Conservation (phyloP, 1,140 invertebrate genomes). For the Eueides isabella region DNA sequence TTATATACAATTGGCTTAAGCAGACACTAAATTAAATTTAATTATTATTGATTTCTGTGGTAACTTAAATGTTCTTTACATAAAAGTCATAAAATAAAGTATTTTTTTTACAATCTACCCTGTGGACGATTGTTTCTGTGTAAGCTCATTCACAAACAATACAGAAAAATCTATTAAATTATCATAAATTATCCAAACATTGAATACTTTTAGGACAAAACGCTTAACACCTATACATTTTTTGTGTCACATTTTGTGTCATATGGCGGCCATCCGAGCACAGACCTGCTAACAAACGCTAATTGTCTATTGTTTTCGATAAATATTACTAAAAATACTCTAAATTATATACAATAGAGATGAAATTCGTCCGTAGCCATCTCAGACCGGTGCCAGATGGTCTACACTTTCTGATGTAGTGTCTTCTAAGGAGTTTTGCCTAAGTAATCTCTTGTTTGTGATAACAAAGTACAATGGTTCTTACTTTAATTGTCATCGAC, state of each 20-base stretch:
- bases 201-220: not conserved
- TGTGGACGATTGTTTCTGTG: no score
- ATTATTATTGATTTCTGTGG: not conserved
- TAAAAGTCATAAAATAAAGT: no score
- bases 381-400: slow-evolving; percentile 24
- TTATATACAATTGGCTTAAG: no score
- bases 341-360: not conserved
- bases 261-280: slow-evolving; percentile 13
- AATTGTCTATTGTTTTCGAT: not conserved
- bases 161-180: not conserved
- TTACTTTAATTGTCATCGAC: not conserved
- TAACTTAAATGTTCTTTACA: not conserved
- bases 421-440: not conserved
- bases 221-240: slow-evolving; percentile 1
- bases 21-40: no score
- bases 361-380: not conserved
- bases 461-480: slow-evolving; percentile 6
- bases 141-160: not conserved
- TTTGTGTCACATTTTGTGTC: not conserved
- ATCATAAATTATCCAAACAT: slow-evolving; percentile 4
- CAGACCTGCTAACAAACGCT: slow-evolving; percentile 4
- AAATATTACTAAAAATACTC: not conserved
- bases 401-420: slow-evolving; percentile 9
- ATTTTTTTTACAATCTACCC: not conserved
- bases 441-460: slow-evolving; percentile 7